Evolutionary conservation across 2,888 invertebrate species (phyloP), one percentile per base, ranked within the genome.

Genomic region (Oscheius sp.): DNA sequence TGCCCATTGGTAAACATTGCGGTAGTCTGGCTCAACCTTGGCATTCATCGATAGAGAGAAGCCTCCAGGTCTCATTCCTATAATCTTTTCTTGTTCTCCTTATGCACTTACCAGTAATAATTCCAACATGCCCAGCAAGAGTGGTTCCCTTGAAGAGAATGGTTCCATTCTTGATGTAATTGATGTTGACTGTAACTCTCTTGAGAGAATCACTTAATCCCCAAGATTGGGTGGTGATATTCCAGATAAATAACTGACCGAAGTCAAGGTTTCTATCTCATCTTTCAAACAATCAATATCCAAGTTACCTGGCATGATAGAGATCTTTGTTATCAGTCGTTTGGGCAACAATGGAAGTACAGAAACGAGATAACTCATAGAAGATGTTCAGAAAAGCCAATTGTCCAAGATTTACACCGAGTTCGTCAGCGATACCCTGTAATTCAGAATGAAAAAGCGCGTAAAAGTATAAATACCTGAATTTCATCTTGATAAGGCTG

Each of bases 21-120:
- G 17, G 22, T 74, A 20, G 51, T 81, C 80, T 0, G 77, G 75
- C 56, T 75, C 72, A 6, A 79, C 72, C 51, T 77, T 73, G 26
- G 81, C 79, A 54, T 81, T 81, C 75, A 81, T 80, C 9, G 80
- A 77, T 0, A 81, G 65, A 3, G 81, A 77, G 68, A 81, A 81
- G 24, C 63, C 70, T 44, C 70, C 65, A 14, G 77, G 75, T 22
- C 68, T 77, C 80, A 81, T 81, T 49, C 73, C 79, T 78, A 56
- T 36, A 74, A 1, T 28, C 41, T 2, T n/a, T 12, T 20, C 22
- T 24, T 63, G 24, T 51, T n/a, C 5, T 8, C 8, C 4, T 30
- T 26, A 5, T 8, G 38, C 14, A 44, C 63, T n/a, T 17, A 74
- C 80, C 80, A n/a, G 80, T 81, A 20, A 81, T 61, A 33, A 81